These are phyloP conservation scores for Elgaria multicarinata DNA, from an alignment of 2,113 vertebrate genomes.

Conservation along the genomic window DNA sequence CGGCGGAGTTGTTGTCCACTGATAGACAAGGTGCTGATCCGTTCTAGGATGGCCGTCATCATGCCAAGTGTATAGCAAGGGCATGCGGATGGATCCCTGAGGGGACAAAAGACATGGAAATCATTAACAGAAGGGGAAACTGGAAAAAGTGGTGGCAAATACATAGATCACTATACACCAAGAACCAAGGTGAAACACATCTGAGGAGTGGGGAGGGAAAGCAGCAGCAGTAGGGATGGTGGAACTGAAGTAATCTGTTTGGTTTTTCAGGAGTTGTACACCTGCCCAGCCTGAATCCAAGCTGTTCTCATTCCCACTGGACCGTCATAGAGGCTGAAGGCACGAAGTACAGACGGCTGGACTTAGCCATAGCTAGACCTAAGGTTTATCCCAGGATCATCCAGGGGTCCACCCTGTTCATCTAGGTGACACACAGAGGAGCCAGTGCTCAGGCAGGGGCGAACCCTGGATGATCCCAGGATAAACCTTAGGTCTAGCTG, in stretches of 20 bases:
- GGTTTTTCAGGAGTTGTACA: neutral
- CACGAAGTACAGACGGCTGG: too few species aligned
- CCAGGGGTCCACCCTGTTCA: too few species aligned
- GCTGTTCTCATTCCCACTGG: too few species aligned
- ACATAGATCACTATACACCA: neutral
- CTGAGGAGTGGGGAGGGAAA: neutral
- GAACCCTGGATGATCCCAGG: too few species aligned
- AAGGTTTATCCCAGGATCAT: too few species aligned
- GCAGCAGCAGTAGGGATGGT: neutral
- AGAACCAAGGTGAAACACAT: neutral
- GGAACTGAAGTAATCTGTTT: neutral
- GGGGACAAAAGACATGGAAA: neutral
- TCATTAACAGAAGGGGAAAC: neutral
- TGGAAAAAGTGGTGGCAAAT: rapidly evolving
- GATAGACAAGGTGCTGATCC: constrained; percentile 82
- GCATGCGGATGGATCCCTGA: neutral
- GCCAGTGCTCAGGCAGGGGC: too few species aligned
- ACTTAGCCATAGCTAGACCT: too few species aligned
- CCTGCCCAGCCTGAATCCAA: neutral
- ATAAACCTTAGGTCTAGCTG: too few species aligned
- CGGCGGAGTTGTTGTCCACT: constrained; percentile 83
- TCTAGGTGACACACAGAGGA: too few species aligned
- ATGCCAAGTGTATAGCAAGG: rapidly evolving
- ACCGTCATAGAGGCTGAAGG: too few species aligned
- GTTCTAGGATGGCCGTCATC: constrained; percentile 82